These are phyloP conservation scores for Enteromius paludinosus DNA, from an alignment of 2,797 vertebrate species.

Conservation along the genomic window DNA sequence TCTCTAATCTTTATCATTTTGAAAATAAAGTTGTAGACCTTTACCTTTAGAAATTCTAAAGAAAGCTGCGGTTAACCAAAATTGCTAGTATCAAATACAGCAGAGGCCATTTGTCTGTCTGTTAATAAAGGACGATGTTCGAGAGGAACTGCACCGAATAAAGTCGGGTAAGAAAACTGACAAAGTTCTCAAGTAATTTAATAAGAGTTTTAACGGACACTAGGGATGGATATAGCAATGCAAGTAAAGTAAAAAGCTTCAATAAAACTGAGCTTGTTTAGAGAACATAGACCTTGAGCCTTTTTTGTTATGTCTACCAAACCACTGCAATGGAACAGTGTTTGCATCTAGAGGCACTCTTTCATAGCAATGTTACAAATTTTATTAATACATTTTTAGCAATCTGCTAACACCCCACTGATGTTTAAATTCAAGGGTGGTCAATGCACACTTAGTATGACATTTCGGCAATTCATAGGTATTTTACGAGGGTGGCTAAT, in stretches of 20 bases:
- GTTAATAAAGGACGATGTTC: conserved; percentile 19
- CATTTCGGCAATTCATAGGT: no score
- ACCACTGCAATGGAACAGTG: background rate
- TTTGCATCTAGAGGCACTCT: background rate
- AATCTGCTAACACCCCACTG: background rate
- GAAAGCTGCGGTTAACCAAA: conserved; percentile 22
- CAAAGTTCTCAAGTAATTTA: conserved; percentile 59
- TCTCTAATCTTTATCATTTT: background rate
- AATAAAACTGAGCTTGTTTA: conserved; percentile 27
- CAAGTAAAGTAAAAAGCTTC: background rate
- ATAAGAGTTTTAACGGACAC: conserved; percentile 58
- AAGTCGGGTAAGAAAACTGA: conserved; percentile 11
- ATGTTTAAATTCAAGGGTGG: background rate
- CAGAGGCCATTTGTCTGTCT: conserved; percentile 19
- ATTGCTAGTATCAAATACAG: conserved; percentile 33
- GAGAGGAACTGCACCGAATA: conserved; percentile 15
- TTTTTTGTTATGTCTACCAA: conserved; percentile 28
- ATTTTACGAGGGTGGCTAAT: no score
- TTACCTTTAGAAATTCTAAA: conserved; percentile 5
- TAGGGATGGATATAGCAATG: conserved; percentile 61
- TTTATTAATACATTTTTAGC: background rate
- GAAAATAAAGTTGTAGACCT: background rate
- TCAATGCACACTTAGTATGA: no score
- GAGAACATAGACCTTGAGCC: conserved; percentile 21
- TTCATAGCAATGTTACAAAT: background rate